Evolutionary conservation across 1,140 invertebrate genomes (phyloP), one percentile per base, ranked within the genome.

Genomic region (Colletes gigas): DNA sequence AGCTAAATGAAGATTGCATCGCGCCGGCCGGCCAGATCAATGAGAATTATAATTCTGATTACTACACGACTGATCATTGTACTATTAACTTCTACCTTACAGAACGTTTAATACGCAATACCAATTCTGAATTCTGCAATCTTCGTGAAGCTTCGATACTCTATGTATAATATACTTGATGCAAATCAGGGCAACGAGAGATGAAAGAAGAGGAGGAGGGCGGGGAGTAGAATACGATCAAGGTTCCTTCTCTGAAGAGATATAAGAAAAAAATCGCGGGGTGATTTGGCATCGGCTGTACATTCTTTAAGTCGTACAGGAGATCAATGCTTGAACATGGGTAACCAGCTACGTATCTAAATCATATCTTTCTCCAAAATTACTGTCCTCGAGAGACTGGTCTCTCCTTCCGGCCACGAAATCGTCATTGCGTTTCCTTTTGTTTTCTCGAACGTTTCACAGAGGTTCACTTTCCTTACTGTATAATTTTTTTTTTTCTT

Each of bases 201-300:
- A 66, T 4, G 44, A 70, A n/a, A 21, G 65, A 77, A 15, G 67
- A 63, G 41, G 30, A 63, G 50, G 15, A 15, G 21, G 68, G 69
- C 17, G 41, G 57, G 60, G 17, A n/a, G 44, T 10, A 44, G 54
- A 75, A 67, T 44, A 60, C 59, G 54, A 84, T 30, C 41, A 57
- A 55, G 57, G 30, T 77, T 60, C 39, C 57, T 77, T 77, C 78
- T 70, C 59, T 50, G 15, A 67, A 21, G 21, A 15, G 14, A 60
- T 30, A 65, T 57, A 79, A 83, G 62, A 72, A 80, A 76, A 77
- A 78, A 80, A 68, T 86, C 82, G 78, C 65, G 63, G 76, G 68
- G 75, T 89, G 90, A 91, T 91, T 92, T 92, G 91, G 90, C 91
- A 91, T 92, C 90, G 90, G 91, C 90, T 92, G 90, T 91, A 92